Conservation (phyloP, 2,113 vertebrate species). For the Fregata magnificens region DNA sequence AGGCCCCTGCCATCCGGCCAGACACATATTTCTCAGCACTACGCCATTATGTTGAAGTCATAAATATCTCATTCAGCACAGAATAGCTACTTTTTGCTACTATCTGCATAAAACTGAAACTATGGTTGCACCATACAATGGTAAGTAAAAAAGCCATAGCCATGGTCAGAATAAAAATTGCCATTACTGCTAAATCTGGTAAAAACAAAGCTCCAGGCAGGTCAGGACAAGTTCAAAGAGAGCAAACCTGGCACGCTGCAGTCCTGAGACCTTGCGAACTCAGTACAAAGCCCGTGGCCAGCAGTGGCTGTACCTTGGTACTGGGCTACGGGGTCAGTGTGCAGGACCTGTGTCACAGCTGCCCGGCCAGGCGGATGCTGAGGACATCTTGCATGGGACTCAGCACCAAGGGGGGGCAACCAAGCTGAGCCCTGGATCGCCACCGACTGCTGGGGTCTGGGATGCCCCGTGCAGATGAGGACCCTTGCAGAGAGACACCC, state of each 20-base stretch:
- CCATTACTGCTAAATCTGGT: neutral
- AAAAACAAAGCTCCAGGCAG: neutral
- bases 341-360: neutral
- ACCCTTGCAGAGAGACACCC: neutral
- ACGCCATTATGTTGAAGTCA: accelerated
- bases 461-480: accelerated
- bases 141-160: neutral
- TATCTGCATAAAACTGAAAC: neutral
- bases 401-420: neutral
- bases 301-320: accelerated
- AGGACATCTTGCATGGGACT: neutral
- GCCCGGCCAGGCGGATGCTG: neutral
- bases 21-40: accelerated
- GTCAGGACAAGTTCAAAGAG: too few species aligned
- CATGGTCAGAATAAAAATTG: neutral
- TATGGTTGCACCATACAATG: accelerated
- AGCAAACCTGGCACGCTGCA: accelerated
- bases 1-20: neutral
- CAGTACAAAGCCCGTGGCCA: accelerated
- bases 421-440: neutral
- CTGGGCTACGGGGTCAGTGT: accelerated
- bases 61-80: neutral
- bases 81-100: neutral
- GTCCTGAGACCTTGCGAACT: neutral
- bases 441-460: neutral